Evolutionary conservation across 2,888 invertebrate genomes (phyloP).

Genomic region (Apoderus coryli): DNA sequence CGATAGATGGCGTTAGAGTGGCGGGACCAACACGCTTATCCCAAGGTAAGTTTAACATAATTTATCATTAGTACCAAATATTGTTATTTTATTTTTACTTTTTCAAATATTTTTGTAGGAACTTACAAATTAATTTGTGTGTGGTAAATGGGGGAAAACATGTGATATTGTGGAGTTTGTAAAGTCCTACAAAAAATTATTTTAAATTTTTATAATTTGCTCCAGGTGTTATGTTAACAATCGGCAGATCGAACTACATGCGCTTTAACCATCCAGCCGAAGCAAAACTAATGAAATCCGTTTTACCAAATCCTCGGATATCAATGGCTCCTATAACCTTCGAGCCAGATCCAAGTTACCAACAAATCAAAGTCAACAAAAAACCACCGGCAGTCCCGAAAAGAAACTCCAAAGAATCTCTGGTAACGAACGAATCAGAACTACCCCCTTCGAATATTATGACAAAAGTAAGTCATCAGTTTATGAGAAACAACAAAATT

Average conservation of each 20-base stretch:
- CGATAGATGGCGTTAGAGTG: conserved; percentile 60
- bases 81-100: too few species aligned
- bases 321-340: conserved; percentile 69
- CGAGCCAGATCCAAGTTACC: conserved; percentile 28
- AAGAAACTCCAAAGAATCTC: conserved; percentile 34
- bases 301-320: conserved; percentile 59
- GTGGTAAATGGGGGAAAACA: too few species aligned
- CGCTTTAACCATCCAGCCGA: conserved; percentile 88
- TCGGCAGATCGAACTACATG: conserved; percentile 82
- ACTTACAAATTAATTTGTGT: too few species aligned
- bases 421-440: conserved; percentile 39
- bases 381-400: conserved; percentile 53
- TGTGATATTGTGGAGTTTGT: too few species aligned
- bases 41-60: conserved; percentile 58
- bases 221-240: conserved; percentile 78
- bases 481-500: conserved; percentile 2
- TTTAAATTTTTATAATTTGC: too few species aligned
- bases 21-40: conserved; percentile 59
- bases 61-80: too few species aligned
- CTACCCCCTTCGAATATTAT: conserved; percentile 47
- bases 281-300: conserved; percentile 74
- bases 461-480: conserved; percentile 40
- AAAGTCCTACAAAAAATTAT: too few species aligned
- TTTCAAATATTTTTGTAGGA: too few species aligned
- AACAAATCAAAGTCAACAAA: conserved; percentile 38